Evolutionary conservation across 2,797 vertebrate genomes (phyloP).

Genomic region (Valencia hispanica): DNA sequence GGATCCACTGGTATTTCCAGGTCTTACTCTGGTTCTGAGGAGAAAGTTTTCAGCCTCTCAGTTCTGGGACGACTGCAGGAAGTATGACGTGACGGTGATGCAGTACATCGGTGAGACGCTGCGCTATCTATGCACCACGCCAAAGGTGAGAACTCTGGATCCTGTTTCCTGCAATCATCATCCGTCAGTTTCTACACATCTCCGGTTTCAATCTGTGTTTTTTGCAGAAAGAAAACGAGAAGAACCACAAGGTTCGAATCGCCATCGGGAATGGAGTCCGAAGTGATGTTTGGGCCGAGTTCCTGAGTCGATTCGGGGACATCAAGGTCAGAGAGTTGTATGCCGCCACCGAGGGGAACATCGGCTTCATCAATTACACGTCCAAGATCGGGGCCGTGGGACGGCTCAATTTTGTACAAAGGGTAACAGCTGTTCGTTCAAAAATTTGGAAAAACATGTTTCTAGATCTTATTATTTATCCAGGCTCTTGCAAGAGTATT

Average conservation of each 20-base stretch:
- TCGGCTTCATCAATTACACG: slow-evolving; percentile 88
- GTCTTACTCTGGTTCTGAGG: slow-evolving; percentile 77
- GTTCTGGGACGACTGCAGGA: slow-evolving; percentile 94
- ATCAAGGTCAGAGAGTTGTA: slow-evolving; percentile 87
- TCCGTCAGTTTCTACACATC: rapidly evolving
- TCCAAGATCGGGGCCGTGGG: slow-evolving; percentile 87
- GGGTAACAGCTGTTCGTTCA: slow-evolving; percentile 64
- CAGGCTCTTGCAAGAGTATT: background rate
- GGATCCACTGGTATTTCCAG: slow-evolving; percentile 25
- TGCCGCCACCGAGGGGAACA: slow-evolving; percentile 89
- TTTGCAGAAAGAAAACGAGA: slow-evolving; percentile 84
- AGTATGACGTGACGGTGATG: slow-evolving; percentile 88
- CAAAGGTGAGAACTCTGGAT: slow-evolving; percentile 75
- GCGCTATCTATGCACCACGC: slow-evolving; percentile 87
- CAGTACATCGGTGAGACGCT: slow-evolving; percentile 94
- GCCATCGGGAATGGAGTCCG: slow-evolving; percentile 90
- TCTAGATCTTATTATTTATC: background rate
- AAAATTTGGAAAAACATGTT: background rate
- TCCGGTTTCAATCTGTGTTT: background rate
- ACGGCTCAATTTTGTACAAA: slow-evolving; percentile 80
- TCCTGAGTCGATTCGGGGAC: slow-evolving; percentile 86
- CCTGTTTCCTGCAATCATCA: background rate
- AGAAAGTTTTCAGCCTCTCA: slow-evolving; percentile 92
- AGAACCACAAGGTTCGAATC: slow-evolving; percentile 84
- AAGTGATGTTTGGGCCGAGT: slow-evolving; percentile 86